phyloP scores from a whole-genome alignment of 1,140 invertebrate species.

The Lycorma delicatula region DNA sequence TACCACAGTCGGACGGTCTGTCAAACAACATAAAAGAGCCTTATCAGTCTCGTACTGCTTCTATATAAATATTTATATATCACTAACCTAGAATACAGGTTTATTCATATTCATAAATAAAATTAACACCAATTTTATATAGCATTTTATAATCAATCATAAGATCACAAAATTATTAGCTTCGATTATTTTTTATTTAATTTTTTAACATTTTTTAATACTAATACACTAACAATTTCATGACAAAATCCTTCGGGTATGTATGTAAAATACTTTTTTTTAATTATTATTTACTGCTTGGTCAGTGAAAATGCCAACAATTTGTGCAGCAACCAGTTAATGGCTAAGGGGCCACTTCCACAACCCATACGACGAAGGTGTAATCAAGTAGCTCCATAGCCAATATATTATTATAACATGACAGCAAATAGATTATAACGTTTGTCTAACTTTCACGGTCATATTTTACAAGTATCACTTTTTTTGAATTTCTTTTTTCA shows the following conservation, averaged over 20 bases:
- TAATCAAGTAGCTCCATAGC: conserved; percentile 19
- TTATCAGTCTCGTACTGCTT: background rate
- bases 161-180: too few relatives aligned
- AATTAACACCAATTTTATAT: too few relatives aligned
- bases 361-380: conserved; percentile 23
- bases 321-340: background rate
- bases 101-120: too few relatives aligned
- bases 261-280: too few relatives aligned
- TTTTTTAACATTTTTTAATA: too few relatives aligned
- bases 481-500: conserved; percentile 22
- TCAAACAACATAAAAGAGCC: background rate
- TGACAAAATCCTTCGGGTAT: too few relatives aligned
- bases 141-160: too few relatives aligned
- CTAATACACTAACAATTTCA: too few relatives aligned
- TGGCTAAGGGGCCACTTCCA: conserved; percentile 1
- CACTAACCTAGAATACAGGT: background rate
- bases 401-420: conserved; percentile 27
- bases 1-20: background rate
- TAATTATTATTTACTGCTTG: too few relatives aligned
- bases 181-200: too few relatives aligned
- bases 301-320: background rate
- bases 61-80: conserved; percentile 25
- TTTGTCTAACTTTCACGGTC: too few relatives aligned
- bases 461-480: conserved; percentile 22
- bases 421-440: conserved; percentile 33